phyloP scores from a whole-genome alignment of 2,797 vertebrate genomes.

The Tarsius wallacei region DNA sequence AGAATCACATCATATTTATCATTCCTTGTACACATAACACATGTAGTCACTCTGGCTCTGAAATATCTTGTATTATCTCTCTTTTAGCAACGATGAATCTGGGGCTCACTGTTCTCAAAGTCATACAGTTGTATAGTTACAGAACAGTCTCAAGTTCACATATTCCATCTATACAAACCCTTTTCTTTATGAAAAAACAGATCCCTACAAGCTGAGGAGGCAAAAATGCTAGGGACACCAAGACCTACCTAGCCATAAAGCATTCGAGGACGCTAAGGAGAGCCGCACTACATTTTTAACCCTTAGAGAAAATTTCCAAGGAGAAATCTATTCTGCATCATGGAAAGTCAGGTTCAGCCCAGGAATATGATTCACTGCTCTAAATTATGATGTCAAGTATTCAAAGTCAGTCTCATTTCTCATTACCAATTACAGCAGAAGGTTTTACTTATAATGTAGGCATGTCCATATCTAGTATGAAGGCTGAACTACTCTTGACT shows the following conservation, averaged over 20 bases:
- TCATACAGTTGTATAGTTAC: background rate
- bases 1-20: background rate
- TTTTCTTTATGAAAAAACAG: background rate
- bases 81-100: background rate
- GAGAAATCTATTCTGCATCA: background rate
- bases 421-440: background rate
- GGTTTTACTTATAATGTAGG: background rate
- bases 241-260: background rate
- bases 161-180: background rate
- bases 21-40: background rate
- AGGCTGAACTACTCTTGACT: background rate
- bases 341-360: background rate
- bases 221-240: background rate
- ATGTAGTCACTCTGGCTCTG: background rate
- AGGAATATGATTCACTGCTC: background rate
- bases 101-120: background rate
- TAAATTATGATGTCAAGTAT: background rate
- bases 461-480: background rate
- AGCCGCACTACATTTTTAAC: background rate
- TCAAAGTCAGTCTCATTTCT: constrained; percentile 1
- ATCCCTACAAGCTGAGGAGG: background rate
- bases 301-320: background rate
- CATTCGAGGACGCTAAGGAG: background rate
- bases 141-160: background rate
- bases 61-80: background rate